Percentiles rank a stretch among this genome's conserved stretches.
Evolutionary conservation across 2,888 invertebrate genomes (phyloP).

Genomic region (Calameuta filiformis): DNA sequence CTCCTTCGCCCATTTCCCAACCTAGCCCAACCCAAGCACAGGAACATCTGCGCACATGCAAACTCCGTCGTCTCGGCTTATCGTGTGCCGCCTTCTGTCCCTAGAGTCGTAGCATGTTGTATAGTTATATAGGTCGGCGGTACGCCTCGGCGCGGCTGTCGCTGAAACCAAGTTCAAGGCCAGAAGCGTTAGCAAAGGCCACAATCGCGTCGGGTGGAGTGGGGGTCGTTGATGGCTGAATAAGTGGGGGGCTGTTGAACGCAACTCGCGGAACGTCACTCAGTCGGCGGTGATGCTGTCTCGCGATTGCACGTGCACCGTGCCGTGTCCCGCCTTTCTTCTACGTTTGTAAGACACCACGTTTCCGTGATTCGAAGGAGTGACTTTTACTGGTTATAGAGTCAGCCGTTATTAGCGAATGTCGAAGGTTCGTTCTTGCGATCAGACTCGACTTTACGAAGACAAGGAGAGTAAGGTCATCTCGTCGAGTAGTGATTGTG

Average conservation of each 20-base stretch:
- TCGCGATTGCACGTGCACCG: constrained; percentile 58
- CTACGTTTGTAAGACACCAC: constrained; percentile 29
- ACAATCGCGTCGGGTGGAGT: constrained; percentile 47
- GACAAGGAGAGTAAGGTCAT: not conserved
- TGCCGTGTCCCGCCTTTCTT: constrained; percentile 47
- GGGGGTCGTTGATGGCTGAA: constrained; percentile 48
- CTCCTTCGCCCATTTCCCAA: not conserved
- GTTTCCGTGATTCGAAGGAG: constrained; percentile 29
- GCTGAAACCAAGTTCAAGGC: constrained; percentile 68
- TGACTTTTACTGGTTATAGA: constrained; percentile 39
- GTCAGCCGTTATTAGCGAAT: constrained; percentile 33
- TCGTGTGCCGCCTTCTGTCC: not conserved
- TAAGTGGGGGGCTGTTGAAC: constrained; percentile 71
- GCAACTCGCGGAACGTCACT: constrained; percentile 70
- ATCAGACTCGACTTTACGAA: not conserved
- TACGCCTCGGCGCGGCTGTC: constrained; percentile 64
- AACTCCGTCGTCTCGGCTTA: not conserved
- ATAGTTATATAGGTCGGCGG: constrained; percentile 59
- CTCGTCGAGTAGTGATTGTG: not conserved
- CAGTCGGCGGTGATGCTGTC: constrained; percentile 66
- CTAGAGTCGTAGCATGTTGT: not conserved
- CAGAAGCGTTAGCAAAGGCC: constrained; percentile 65
- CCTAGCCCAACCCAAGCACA: not conserved
- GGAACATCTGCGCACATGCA: constrained; percentile 5
- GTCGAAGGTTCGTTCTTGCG: not conserved